phyloP scores from a whole-genome alignment of 2,797 vertebrate species.

The Gouania willdenowi region DNA sequence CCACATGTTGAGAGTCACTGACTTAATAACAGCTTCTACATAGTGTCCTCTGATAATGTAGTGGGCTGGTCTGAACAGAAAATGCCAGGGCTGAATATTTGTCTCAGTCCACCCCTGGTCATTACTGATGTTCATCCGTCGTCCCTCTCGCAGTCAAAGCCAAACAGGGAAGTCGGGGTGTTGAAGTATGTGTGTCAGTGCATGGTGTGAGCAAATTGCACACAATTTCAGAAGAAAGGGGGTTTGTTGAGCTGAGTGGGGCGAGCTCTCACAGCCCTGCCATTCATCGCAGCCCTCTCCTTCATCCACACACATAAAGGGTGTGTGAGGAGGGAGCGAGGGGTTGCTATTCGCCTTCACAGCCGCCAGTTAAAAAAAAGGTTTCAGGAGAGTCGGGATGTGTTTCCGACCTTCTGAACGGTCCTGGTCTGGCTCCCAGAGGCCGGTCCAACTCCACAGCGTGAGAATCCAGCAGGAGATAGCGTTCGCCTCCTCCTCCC shows the following conservation, averaged over 20 bases:
- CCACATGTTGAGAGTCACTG: no score
- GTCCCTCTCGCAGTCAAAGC: slow-evolving; percentile 38
- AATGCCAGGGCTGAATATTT: no score
- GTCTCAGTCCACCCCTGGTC: no score
- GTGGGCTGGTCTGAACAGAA: no score
- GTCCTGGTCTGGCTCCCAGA: slow-evolving; percentile 70
- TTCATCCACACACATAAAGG: slow-evolving; percentile 75
- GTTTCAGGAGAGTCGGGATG: slow-evolving; percentile 71
- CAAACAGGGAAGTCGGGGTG: slow-evolving; percentile 40
- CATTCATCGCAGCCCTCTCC: slow-evolving; percentile 76
- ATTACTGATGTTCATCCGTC: slow-evolving; percentile 49
- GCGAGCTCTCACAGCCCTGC: slow-evolving; percentile 74
- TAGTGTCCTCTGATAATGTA: no score
- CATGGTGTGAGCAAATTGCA: slow-evolving; percentile 75
- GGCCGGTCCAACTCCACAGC: slow-evolving; percentile 68
- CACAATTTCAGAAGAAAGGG: slow-evolving; percentile 75
- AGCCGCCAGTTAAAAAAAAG: slow-evolving; percentile 69
- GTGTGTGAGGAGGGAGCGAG: slow-evolving; percentile 39
- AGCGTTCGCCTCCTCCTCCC: slow-evolving; percentile 28
- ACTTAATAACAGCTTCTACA: no score
- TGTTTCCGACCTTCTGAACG: slow-evolving; percentile 75
- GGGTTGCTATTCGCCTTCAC: slow-evolving; percentile 77
- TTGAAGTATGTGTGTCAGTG: slow-evolving; percentile 41
- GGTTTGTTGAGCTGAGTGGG: slow-evolving; percentile 72
- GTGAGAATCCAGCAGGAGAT: slow-evolving; percentile 71